phyloP scores from a whole-genome alignment of 1,140 invertebrate genomes.

The Leptinotarsa texana region DNA sequence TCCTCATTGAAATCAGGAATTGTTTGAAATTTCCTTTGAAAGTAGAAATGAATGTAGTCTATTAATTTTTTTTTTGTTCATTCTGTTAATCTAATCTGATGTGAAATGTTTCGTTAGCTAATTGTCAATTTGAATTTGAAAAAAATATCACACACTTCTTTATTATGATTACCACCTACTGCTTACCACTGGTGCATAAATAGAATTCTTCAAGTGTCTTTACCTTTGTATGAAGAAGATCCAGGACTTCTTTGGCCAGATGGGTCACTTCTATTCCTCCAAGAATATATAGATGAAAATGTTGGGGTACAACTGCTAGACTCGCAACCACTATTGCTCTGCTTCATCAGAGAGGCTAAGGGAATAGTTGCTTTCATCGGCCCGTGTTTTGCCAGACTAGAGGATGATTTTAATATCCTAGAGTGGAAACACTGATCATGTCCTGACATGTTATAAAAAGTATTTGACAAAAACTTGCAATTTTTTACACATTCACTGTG shows the following conservation, averaged over 20 bases:
- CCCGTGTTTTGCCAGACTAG: slow-evolving; percentile 69
- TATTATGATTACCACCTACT: not conserved
- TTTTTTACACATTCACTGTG: slow-evolving; percentile 21
- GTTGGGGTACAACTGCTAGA: slow-evolving; percentile 67
- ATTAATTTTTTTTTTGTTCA: too few relatives aligned
- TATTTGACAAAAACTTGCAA: slow-evolving; percentile 15
- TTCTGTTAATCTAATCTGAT: too few relatives aligned
- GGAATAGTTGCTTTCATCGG: slow-evolving; percentile 75
- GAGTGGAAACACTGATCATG: not conserved
- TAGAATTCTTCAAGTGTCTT: not conserved
- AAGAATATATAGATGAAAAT: slow-evolving; percentile 65
- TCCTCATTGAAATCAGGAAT: too few relatives aligned
- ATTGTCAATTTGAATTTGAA: too few relatives aligned
- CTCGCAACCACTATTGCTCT: slow-evolving; percentile 62
- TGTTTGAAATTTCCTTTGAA: too few relatives aligned
- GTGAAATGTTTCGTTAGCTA: too few relatives aligned
- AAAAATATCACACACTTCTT: too few relatives aligned
- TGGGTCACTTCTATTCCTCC: slow-evolving; percentile 66
- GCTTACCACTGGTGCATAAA: not conserved
- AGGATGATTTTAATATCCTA: slow-evolving; percentile 70
- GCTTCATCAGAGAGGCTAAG: slow-evolving; percentile 70
- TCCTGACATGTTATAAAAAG: slow-evolving; percentile 42
- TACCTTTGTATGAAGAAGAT: slow-evolving; percentile 72
- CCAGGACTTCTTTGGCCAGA: slow-evolving; percentile 74
- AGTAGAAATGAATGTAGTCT: too few relatives aligned